These are phyloP conservation scores for Unio delphinus DNA, from an alignment of 2,888 invertebrate genomes.

Conservation along the genomic window DNA sequence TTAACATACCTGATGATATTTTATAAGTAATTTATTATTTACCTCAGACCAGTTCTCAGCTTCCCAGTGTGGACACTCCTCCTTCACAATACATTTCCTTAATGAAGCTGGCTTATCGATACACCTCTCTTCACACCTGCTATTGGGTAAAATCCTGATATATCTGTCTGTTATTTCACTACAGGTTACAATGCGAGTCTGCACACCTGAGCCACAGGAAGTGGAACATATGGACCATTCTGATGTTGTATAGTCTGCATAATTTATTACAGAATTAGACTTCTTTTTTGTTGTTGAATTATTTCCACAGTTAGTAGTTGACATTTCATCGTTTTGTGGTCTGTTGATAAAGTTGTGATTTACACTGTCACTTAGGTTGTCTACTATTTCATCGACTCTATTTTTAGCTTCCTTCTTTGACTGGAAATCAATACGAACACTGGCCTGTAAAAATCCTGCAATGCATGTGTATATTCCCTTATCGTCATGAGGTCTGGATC, in stretches of 20 bases:
- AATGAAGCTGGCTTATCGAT: constrained; percentile 39
- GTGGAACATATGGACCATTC: constrained; percentile 91
- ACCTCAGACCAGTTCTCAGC: constrained; percentile 53
- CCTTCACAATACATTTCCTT: constrained; percentile 40
- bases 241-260: constrained; percentile 64
- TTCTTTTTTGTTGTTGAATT: constrained; percentile 13
- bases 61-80: constrained; percentile 51
- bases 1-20: too few species aligned
- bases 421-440: constrained; percentile 50
- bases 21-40: constrained; percentile 1
- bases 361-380: constrained; percentile 29
- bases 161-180: constrained; percentile 78
- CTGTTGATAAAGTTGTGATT: constrained; percentile 35
- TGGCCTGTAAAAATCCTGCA: constrained; percentile 48
- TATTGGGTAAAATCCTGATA: constrained; percentile 74
- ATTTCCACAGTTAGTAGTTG: constrained; percentile 19
- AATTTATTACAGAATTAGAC: constrained; percentile 16
- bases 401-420: constrained; percentile 42
- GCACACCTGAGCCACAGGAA: constrained; percentile 85
- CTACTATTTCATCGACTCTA: constrained; percentile 40
- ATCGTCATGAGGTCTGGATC: constrained; percentile 51
- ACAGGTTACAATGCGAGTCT: constrained; percentile 81
- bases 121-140: constrained; percentile 41
- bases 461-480: constrained; percentile 56
- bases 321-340: constrained; percentile 42